Evolutionary conservation across 2,888 invertebrate genomes (phyloP), one percentile per base, ranked within the genome.

Genomic region (Hypsopygia costalis): DNA sequence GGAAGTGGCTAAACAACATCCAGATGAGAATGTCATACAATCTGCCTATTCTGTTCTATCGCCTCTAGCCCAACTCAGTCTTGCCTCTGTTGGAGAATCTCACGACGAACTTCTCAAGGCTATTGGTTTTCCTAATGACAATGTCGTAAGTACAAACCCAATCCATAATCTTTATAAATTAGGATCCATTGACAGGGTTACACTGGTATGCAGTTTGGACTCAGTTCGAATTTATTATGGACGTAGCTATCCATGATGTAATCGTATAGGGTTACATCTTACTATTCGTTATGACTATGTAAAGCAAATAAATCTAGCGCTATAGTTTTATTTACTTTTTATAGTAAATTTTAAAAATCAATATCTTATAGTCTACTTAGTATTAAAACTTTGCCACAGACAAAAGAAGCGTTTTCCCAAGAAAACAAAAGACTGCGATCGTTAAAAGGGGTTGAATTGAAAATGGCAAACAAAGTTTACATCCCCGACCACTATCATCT

Each of bases 401-500:
- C n/a, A 25, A 25, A 25, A 21, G 22, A 30, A 37, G 36, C 30
- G 16, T 37, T 37, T 30, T 11, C 21, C 36, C 62, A 69, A 36
- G 59, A 86, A 85, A 72, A 70, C 0, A 78, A 71, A 51, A 51
- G 50, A 40, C 74, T 72, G 0, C 53, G 62, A 27, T 48, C 66
- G 0, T 48, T 85, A 1, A 63, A 81, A 42, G 88, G 90, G 22
- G 90, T 93, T 4, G 88, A 90, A 2, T 65, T 94, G 0, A 89
- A 86, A 34, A 79, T 93, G 40, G 95, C 94, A 0, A 95, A 93
- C 62, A 92, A 92, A 54, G 66, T 95, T 0, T 96, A 91, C 62
- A 64, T 94, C 0, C 89, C 90, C 39, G 34, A 81, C 0, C 68
- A 77, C 1, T 79, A 83, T 8, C 48, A 69, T 27, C 46, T 95